phyloP scores from a whole-genome alignment of 1,140 invertebrate species.

The Macrostomum lignano region DNA sequence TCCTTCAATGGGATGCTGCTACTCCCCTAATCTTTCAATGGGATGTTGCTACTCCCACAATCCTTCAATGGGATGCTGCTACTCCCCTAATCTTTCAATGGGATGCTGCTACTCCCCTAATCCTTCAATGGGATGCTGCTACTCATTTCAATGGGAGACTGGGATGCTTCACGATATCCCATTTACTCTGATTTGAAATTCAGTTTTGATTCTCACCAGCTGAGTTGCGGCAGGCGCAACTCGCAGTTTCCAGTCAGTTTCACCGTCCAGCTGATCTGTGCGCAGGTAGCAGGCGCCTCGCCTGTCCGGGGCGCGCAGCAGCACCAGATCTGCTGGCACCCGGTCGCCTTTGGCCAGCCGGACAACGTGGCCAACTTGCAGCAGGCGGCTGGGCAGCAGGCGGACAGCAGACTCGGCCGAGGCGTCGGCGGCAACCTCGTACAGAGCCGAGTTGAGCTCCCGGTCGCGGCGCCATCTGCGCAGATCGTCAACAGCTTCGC shows the following conservation, averaged over 20 bases:
- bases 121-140: too few relatives aligned
- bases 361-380: constrained; percentile 42
- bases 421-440: constrained; percentile 31
- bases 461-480: constrained; percentile 60
- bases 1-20: too few relatives aligned
- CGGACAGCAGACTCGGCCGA: background rate
- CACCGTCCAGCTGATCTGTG: constrained; percentile 91
- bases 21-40: too few relatives aligned
- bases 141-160: too few relatives aligned
- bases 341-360: constrained; percentile 44
- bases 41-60: too few relatives aligned
- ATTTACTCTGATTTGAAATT: too few relatives aligned
- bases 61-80: too few relatives aligned
- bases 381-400: background rate
- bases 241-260: constrained; percentile 94
- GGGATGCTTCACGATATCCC: too few relatives aligned
- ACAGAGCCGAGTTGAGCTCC: constrained; percentile 45
- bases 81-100: too few relatives aligned
- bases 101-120: too few relatives aligned
- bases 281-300: constrained; percentile 82
- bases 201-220: too few relatives aligned
- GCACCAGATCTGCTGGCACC: constrained; percentile 79
- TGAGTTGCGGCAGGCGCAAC: constrained; percentile 72
- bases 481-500: constrained; percentile 84
- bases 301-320: constrained; percentile 68